phyloP scores from a whole-genome alignment of 92 coral and sea anemone species.

The Muricea muricata region DNA sequence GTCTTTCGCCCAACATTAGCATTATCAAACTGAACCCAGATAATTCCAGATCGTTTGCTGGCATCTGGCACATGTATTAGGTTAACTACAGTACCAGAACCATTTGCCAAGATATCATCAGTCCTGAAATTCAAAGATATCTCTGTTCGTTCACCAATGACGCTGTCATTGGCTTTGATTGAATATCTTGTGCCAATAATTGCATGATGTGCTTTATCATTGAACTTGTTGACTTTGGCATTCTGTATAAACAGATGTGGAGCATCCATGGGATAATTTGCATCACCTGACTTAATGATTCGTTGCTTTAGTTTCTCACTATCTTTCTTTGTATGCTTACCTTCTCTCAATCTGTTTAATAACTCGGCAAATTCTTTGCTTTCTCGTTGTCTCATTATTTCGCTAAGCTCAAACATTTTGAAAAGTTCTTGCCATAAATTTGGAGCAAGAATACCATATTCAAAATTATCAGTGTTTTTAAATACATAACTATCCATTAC shows the following conservation, averaged over 20 bases:
- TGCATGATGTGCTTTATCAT: slow-evolving; percentile 63
- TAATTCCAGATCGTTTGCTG: slow-evolving; percentile 14
- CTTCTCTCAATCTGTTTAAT: not conserved
- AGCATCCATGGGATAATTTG: slow-evolving; percentile 63
- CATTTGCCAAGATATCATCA: not conserved
- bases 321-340: not conserved
- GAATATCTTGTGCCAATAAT: slow-evolving; percentile 50
- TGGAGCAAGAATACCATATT: slow-evolving; percentile 50
- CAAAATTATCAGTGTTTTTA: slow-evolving; percentile 15
- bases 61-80: not conserved
- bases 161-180: slow-evolving; percentile 65
- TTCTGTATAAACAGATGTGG: slow-evolving; percentile 68
- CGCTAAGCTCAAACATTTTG: slow-evolving; percentile 36
- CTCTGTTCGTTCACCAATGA: slow-evolving; percentile 62
- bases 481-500: not conserved
- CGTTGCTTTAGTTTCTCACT: not conserved
- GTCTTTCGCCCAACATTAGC: too few species aligned
- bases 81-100: too few species aligned
- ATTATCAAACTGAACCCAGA: slow-evolving; percentile 30
- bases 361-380: slow-evolving; percentile 56
- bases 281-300: not conserved
- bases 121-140: slow-evolving; percentile 58
- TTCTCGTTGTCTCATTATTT: slow-evolving; percentile 54
- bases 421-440: slow-evolving; percentile 48
- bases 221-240: slow-evolving; percentile 67